Percentiles rank a stretch among this genome's conserved stretches.
These are phyloP conservation scores for Linepithema humile DNA, from an alignment of 1,140 invertebrate genomes.

Conservation along the genomic window DNA sequence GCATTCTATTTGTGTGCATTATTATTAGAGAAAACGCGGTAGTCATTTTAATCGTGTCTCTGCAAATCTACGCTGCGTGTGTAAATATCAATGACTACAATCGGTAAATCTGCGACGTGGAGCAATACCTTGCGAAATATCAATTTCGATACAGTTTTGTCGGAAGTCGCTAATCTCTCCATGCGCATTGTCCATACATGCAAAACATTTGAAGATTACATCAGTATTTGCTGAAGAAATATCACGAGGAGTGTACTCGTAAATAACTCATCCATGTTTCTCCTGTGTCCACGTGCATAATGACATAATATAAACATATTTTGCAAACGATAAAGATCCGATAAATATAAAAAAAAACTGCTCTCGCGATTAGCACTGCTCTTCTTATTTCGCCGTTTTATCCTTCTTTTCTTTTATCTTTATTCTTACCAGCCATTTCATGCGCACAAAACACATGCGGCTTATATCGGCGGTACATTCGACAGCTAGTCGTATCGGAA, in stretches of 20 bases:
- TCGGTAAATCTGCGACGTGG: neutral
- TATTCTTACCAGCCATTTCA: slow-evolving; percentile 12
- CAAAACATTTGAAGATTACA: neutral
- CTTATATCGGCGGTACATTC: neutral
- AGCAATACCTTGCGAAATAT: slow-evolving; percentile 11
- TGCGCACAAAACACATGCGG: neutral
- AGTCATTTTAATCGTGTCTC: slow-evolving; percentile 26
- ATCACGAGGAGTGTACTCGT: neutral
- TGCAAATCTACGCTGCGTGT: neutral
- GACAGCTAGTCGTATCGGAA: slow-evolving; percentile 14
- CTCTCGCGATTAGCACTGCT: too few relatives aligned
- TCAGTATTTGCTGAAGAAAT: neutral
- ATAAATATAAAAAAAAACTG: too few relatives aligned
- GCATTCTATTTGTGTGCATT: neutral
- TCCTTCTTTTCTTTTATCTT: too few relatives aligned
- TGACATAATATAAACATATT: neutral
- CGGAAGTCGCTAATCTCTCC: slow-evolving; percentile 15
- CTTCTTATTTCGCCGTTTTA: neutral
- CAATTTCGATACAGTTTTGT: neutral
- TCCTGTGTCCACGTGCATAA: neutral
- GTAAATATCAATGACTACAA: neutral
- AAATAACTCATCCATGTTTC: neutral
- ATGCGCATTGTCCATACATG: neutral
- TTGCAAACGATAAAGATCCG: too few relatives aligned
- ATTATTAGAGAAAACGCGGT: slow-evolving; percentile 20